A percentile compares a stretch with the other conserved stretches of the same genome.
Evolutionary conservation across 2,888 invertebrate genomes (phyloP).

Genomic region (Drosophila flavopinicola): DNA sequence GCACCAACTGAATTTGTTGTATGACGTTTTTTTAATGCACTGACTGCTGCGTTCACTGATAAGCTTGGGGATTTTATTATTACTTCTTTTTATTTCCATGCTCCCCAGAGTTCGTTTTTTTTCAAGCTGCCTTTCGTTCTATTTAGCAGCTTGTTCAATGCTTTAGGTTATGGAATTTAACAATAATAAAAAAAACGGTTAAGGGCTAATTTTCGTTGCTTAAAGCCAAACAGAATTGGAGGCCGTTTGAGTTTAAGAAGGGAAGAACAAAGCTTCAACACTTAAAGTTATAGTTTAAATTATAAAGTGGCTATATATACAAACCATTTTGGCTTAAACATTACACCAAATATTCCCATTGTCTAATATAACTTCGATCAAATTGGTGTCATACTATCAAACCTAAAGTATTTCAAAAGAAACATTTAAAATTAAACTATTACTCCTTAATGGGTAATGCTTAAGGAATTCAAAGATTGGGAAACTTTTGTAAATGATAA

Average conservation of each 20-base stretch:
- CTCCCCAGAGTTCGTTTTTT: constrained; percentile 32
- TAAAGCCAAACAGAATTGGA: neutral
- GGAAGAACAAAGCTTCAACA: no score
- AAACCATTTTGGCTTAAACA: no score
- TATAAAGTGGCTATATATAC: no score
- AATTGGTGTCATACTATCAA: no score
- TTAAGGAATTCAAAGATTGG: no score
- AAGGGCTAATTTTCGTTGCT: constrained; percentile 35
- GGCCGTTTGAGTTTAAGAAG: neutral
- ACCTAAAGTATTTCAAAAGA: no score
- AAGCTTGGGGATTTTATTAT: constrained; percentile 76
- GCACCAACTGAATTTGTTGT: constrained; percentile 22
- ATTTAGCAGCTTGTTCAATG: constrained; percentile 37
- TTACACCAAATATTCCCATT: no score
- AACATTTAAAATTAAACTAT: neutral
- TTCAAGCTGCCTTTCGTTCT: constrained; percentile 35
- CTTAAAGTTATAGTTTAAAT: no score
- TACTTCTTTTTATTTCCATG: constrained; percentile 41
- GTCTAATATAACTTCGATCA: no score
- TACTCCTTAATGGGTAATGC: no score
- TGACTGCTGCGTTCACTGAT: constrained; percentile 69
- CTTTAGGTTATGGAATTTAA: constrained; percentile 41
- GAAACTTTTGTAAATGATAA: no score
- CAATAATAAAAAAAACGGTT: constrained; percentile 37
- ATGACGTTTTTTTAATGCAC: constrained; percentile 53